Evolutionary conservation across 2,113 vertebrate genomes (phyloP).

Genomic region (Tachysurus vachellii): DNA sequence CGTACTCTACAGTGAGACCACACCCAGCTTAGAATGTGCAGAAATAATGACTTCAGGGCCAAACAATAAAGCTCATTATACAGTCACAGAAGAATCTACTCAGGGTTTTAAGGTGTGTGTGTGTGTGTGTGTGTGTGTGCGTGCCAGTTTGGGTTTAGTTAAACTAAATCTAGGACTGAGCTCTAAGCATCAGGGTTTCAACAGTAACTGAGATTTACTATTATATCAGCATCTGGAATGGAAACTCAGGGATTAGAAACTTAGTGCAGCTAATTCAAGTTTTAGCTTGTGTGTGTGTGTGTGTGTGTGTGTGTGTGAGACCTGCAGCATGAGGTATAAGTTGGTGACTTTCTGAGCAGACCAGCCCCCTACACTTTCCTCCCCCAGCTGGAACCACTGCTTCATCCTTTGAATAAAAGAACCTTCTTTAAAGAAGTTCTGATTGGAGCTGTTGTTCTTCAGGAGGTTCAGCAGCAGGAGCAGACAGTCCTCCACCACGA

Average conservation of each 20-base stretch:
- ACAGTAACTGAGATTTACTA: not conserved
- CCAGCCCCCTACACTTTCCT: slow-evolving; percentile 96
- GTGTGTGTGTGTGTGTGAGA: slow-evolving; percentile 52
- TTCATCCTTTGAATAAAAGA: slow-evolving; percentile 98
- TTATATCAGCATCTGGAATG: not conserved
- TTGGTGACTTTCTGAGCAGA: slow-evolving; percentile 98
- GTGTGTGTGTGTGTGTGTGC: not conserved
- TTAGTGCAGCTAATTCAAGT: not conserved
- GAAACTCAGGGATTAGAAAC: not conserved
- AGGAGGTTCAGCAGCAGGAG: slow-evolving; percentile 89
- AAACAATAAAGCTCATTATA: not conserved
- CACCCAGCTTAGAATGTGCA: not conserved
- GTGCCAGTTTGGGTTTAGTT: not conserved
- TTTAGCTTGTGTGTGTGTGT: not conserved
- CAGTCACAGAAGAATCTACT: not conserved
- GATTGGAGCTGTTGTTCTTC: slow-evolving; percentile 98
- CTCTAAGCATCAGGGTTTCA: not conserved
- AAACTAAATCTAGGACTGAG: not conserved
- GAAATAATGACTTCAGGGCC: not conserved
- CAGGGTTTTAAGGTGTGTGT: not conserved
- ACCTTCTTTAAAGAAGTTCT: slow-evolving; percentile 99
- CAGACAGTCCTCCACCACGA: slow-evolving; percentile 98
- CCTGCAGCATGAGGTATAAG: slow-evolving; percentile 97
- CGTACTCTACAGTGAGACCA: not conserved
- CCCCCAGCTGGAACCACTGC: slow-evolving; percentile 97